Evolutionary conservation across 1,140 invertebrate genomes (phyloP).

Genomic region (Gryllus bimaculatus): DNA sequence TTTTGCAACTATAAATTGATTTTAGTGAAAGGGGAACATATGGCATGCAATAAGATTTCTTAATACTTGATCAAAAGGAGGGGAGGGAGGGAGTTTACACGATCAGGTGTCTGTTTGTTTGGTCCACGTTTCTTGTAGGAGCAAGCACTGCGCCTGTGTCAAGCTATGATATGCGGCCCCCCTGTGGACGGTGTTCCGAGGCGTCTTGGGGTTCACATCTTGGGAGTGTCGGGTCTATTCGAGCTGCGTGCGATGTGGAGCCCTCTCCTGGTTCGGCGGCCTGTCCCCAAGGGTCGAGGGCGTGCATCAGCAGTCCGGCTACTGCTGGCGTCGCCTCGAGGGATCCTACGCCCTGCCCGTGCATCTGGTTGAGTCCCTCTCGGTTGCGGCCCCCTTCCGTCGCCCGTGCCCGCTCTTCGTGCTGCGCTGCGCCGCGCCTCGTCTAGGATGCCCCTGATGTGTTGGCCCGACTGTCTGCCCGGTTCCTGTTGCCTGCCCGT

Average conservation of each 20-base stretch:
- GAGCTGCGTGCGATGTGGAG: not conserved
- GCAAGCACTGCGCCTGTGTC: not conserved
- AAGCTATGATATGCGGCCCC: not conserved
- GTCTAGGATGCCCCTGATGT: no score
- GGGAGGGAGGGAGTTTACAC: not conserved
- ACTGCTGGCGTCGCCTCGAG: not conserved
- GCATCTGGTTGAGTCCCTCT: not conserved
- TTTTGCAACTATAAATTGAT: no score
- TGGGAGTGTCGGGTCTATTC: not conserved
- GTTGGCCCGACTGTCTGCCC: no score
- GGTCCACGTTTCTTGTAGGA: not conserved
- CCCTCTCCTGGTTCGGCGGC: not conserved
- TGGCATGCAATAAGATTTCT: no score
- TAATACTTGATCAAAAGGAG: no score
- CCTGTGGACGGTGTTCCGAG: not conserved
- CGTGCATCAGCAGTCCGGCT: not conserved
- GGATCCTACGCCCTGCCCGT: not conserved
- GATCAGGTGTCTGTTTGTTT: not conserved
- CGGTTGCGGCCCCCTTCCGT: not conserved
- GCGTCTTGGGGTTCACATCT: not conserved
- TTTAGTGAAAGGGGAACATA: no score
- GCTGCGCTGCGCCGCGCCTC: no score
- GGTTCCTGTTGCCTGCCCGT: no score
- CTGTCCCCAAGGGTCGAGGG: no score
- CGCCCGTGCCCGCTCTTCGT: not conserved